phyloP scores from a whole-genome alignment of 1,140 invertebrate genomes.

The Zaprionus ornatus region DNA sequence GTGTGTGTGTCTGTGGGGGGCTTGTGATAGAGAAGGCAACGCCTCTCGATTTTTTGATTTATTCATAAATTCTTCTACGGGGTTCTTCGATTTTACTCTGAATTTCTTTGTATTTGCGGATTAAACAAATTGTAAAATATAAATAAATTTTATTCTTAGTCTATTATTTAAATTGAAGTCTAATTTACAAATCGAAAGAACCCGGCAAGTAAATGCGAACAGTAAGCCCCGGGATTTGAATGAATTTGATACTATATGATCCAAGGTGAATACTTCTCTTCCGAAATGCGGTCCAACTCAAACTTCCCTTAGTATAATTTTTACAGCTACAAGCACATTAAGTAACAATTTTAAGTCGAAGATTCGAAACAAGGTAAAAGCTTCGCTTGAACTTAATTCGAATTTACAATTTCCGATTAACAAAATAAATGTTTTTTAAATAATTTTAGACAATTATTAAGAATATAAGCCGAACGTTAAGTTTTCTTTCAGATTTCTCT shows the following conservation, averaged over 20 bases:
- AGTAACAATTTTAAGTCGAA: slow-evolving; percentile 5
- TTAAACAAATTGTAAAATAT: not conserved
- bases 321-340: slow-evolving; percentile 7
- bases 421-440: slow-evolving; percentile 1
- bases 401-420: slow-evolving; percentile 8
- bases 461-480: slow-evolving; percentile 1
- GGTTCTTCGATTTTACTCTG: not conserved
- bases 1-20: not conserved
- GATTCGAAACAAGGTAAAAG: not conserved
- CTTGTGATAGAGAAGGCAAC: not conserved
- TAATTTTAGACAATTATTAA: slow-evolving; percentile 1
- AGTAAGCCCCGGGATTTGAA: not conserved
- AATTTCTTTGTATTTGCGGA: not conserved
- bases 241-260: not conserved
- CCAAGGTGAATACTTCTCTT: not conserved
- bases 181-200: not conserved
- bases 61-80: not conserved
- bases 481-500: not conserved
- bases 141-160: not conserved
- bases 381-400: slow-evolving; percentile 3
- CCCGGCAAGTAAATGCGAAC: slow-evolving; percentile 1
- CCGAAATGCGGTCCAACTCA: not conserved
- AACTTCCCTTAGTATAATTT: slow-evolving; percentile 1
- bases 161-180: not conserved
- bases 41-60: not conserved